These are phyloP conservation scores for Ursus arctos DNA, from an alignment of 2,113 vertebrate species.

Conservation along the genomic window DNA sequence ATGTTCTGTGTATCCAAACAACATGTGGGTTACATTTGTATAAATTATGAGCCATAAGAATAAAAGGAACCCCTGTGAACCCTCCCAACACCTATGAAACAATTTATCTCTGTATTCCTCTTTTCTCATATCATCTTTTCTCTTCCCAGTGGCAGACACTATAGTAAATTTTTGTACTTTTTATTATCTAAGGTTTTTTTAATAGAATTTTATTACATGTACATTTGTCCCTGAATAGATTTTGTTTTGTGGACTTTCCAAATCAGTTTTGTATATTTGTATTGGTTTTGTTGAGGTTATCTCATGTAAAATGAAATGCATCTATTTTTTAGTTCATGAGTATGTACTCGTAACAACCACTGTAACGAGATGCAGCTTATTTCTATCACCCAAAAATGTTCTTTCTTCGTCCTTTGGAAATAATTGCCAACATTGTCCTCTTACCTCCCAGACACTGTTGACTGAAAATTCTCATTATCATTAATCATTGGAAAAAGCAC, in stretches of 20 bases:
- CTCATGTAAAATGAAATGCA: neutral
- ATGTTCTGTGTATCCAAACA: neutral
- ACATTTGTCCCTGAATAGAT: neutral
- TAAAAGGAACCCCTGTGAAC: fast-evolving
- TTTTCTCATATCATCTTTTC: neutral
- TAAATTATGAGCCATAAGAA: neutral
- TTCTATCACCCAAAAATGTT: neutral
- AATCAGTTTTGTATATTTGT: neutral
- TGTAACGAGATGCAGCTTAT: neutral
- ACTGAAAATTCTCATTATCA: neutral
- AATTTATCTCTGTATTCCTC: neutral
- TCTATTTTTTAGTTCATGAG: neutral
- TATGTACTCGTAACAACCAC: too few relatives aligned
- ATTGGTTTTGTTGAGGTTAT: neutral
- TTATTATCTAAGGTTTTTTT: too few relatives aligned
- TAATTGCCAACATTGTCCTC: neutral
- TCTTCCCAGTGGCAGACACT: neutral
- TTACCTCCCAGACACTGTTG: neutral
- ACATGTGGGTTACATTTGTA: neutral
- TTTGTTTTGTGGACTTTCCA: neutral
- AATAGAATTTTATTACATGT: neutral
- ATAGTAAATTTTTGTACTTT: neutral
- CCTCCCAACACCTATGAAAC: neutral
- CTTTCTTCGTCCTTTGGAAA: neutral
- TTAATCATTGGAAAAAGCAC: neutral